Percentiles rank a stretch among this genome's conserved stretches.
Conservation (phyloP, 2,888 invertebrate species). For the Abscondita cerata region DNA sequence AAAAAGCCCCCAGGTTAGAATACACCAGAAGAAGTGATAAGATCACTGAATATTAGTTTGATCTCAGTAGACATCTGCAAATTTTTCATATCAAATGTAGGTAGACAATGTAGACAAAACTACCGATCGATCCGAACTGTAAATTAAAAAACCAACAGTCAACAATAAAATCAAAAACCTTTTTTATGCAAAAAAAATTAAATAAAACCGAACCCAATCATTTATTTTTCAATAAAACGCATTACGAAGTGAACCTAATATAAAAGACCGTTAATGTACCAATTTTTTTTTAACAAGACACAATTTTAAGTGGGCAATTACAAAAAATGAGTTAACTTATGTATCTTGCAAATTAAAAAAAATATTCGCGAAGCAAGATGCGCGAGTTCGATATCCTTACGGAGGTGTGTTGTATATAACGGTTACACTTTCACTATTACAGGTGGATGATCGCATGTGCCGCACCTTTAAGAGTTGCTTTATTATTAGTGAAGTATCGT, state of each 20-base stretch:
- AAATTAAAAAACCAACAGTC: too few species aligned
- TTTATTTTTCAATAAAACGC: too few species aligned
- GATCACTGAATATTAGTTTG: too few species aligned
- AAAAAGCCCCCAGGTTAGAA: too few species aligned
- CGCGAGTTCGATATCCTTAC: conserved; percentile 39
- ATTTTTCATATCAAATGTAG: too few species aligned
- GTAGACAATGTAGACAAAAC: too few species aligned
- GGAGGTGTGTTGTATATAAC: conserved; percentile 43
- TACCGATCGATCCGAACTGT: too few species aligned
- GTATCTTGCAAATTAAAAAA: conserved; percentile 12
- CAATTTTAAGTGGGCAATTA: background rate
- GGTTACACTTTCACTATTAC: conserved; percentile 44
- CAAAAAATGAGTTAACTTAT: background rate
- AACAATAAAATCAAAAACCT: too few species aligned
- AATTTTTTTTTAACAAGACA: conserved; percentile 1
- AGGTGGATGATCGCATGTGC: conserved; percentile 43
- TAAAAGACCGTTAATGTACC: conserved; percentile 3
- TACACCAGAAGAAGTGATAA: too few species aligned
- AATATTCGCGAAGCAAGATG: conserved; percentile 31
- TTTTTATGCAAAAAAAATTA: too few species aligned
- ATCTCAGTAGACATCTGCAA: too few species aligned
- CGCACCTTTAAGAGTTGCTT: conserved; percentile 34
- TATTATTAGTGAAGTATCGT: conserved; percentile 29
- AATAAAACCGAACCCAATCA: too few species aligned
- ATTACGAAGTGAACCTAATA: background rate